Evolutionary conservation across 2,113 vertebrate genomes (phyloP), one percentile per base, ranked within the genome.

Genomic region (Silurus meridionalis): DNA sequence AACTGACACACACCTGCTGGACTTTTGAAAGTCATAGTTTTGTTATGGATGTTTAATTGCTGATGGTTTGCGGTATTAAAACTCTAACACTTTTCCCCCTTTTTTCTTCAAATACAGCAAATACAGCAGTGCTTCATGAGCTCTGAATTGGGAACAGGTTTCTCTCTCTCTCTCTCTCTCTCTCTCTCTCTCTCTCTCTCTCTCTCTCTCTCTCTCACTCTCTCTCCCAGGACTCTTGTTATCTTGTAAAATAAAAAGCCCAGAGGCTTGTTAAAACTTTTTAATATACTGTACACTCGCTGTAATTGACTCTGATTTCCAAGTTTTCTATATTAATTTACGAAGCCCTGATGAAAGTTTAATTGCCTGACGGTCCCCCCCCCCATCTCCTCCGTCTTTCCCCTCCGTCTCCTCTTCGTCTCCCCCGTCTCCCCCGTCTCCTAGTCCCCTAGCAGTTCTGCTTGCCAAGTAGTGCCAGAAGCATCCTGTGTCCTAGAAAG

Each of bases 321-420:
- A 90, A 92, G 92, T 92, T 93, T 89, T 87, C 89, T 87, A 87
- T 91, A 89, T 91, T 93, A 93, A 95, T 95, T 94, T 94, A 94
- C 94, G 91, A 94, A 93, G 91, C 87, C 37, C 91, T 88, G 66
- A 92, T 94, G 92, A 95, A 95, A 93, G 90, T 94, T 94, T 94
- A 94, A 94, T 93, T 91, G 91, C 86, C 90, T 91, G 91, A 90
- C 89, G 91, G 93, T 93, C 92, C 91, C 90, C 90, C 90, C n/a
- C n/a, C n/a, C n/a, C n/a, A n/a, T 37, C 28, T 37, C 28, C 28
- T 37, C 28, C 28, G 28, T 37, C 28, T 37, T 37, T 37, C 90
- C 91, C 90, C 82, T 87, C 86, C 60, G 86, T 91, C 91, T 87
- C 72, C 9, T n/a, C 72, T 19, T 48, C 48, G 48, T 75, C 72